phyloP scores from a whole-genome alignment of 2,888 invertebrate genomes.

The Harpagoxenus sublaevis region DNA sequence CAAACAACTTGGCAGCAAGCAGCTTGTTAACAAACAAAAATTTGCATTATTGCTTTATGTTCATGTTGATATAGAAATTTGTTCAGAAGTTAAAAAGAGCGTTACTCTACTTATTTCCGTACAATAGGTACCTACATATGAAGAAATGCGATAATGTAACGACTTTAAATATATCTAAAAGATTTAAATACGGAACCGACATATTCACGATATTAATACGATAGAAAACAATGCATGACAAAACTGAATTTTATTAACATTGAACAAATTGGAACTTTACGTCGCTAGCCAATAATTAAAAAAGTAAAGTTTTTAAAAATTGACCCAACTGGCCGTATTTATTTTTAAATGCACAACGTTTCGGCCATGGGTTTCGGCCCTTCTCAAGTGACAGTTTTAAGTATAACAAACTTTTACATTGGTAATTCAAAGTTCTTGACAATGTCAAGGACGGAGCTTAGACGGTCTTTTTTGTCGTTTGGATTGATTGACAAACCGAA shows the following conservation, averaged over 20 bases:
- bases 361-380: no score
- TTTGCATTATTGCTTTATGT: neutral
- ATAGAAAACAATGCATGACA: neutral
- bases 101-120: neutral
- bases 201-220: neutral
- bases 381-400: no score
- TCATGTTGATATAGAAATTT: neutral
- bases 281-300: no score
- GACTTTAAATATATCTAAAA: neutral
- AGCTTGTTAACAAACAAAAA: neutral
- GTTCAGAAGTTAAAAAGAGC: neutral
- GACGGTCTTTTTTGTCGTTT: no score
- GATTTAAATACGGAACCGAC: neutral
- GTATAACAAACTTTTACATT: no score
- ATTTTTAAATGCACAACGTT: no score
- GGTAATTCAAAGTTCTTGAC: no score
- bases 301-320: no score
- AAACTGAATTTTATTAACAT: neutral
- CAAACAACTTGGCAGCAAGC: neutral
- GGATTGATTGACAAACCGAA: no score
- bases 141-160: neutral
- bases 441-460: no score
- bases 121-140: neutral
- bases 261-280: no score
- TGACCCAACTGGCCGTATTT: no score